These are phyloP conservation scores for Brienomyrus longianalis DNA, from an alignment of 2,113 vertebrate genomes.

Conservation along the genomic window DNA sequence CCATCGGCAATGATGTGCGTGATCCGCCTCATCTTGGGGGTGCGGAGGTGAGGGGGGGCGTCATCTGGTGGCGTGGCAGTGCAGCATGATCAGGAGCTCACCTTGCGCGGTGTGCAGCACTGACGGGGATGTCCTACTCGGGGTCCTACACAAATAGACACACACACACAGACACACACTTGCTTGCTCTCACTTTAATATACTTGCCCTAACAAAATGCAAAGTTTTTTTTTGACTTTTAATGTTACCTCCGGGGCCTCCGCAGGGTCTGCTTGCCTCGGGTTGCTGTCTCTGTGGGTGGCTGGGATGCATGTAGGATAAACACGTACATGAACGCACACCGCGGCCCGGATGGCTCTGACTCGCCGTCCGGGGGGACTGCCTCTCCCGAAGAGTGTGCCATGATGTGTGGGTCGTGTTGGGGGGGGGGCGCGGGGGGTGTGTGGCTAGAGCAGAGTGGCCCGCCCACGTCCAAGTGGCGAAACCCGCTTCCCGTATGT, in stretches of 20 bases:
- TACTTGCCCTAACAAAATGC: background rate
- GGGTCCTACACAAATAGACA: background rate
- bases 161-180: background rate
- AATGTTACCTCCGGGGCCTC: background rate
- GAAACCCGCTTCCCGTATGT: background rate
- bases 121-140: background rate
- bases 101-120: background rate
- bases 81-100: background rate
- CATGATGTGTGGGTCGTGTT: background rate
- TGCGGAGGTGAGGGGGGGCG: background rate
- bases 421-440: background rate
- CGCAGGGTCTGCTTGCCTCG: background rate
- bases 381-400: background rate
- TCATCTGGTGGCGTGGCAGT: background rate
- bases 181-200: background rate
- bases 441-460: background rate
- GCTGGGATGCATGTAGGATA: background rate
- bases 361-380: background rate
- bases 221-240: background rate
- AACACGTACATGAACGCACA: background rate
- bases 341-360: too few species aligned
- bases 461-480: background rate
- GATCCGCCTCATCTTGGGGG: background rate
- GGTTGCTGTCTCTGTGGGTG: background rate
- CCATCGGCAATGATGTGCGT: background rate